Percentiles rank a stretch among this genome's conserved stretches.
phyloP scores from a whole-genome alignment of 2,797 vertebrate species.

The Apogon hyalosoma region DNA sequence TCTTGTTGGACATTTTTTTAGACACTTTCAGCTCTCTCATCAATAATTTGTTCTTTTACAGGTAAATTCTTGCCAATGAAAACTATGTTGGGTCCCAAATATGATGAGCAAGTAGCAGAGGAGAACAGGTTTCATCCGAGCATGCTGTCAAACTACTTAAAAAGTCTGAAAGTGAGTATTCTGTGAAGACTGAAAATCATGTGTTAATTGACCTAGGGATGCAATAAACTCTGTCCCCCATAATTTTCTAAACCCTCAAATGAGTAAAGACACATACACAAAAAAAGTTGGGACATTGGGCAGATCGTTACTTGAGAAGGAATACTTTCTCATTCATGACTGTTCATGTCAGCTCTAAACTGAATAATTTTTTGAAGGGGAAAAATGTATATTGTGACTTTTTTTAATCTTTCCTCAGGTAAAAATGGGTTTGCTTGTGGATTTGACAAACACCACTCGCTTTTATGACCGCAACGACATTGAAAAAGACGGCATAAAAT shows the following conservation, averaged over 20 bases:
- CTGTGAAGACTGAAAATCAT: neutral
- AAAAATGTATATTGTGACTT: neutral
- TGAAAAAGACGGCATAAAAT: conserved; percentile 95
- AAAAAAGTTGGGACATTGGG: too few species aligned
- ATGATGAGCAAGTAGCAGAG: conserved; percentile 96
- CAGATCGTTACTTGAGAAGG: too few species aligned
- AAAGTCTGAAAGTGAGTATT: conserved; percentile 93
- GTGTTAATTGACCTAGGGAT: neutral
- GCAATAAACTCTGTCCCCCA: neutral
- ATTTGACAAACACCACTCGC: conserved; percentile 95
- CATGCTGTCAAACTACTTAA: conserved; percentile 97
- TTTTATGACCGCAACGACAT: conserved; percentile 96
- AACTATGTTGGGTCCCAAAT: conserved; percentile 96
- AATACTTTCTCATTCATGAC: too few species aligned
- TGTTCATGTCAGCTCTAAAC: too few species aligned
- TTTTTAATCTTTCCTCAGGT: conserved; percentile 82
- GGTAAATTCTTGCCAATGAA: conserved; percentile 98
- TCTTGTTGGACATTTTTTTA: neutral
- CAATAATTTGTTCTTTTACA: conserved; percentile 57
- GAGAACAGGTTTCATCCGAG: conserved; percentile 96
- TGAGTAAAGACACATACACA: too few species aligned
- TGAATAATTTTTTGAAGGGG: neutral
- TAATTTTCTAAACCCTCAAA: too few species aligned
- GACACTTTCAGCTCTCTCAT: neutral
- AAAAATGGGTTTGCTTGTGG: conserved; percentile 96